Base-by-base conservation (phyloP, 2,888 invertebrate genomes). In the Odontocolon sp. region DNA sequence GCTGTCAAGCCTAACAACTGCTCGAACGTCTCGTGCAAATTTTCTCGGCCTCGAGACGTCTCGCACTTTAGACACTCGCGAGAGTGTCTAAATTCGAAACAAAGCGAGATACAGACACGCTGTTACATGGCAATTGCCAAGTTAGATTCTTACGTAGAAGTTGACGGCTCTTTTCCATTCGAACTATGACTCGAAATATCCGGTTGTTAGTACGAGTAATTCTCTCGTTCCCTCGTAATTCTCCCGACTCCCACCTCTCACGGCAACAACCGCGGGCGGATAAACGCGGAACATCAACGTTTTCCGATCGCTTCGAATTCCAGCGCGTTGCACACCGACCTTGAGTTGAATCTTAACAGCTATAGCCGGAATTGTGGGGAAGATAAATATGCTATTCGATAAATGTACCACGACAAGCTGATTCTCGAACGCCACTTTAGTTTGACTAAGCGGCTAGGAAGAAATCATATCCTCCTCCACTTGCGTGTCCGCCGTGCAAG, bases 261-360 rank as follows among this genome's bases (percentile, higher is more conserved):
- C n/a, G n/a, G n/a, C 9, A 6, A 18, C 14, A 14, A 6, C 14
- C 31, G 33, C 28, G 69, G 73, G 72, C 23, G 31, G 61, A 74
- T 26, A 8, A 52, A 3, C 64, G 28, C 16, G 9, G 6, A n/a
- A 42, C 31, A 4, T 9, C 42, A 59, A 42, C 28, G 68, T 81
- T 81, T 79, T 72, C 75, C 80, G 80, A 77, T 81, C 66, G 40
- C 79, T 81, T 81, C 71, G 80, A 70, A 64, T 59, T 40, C 9
- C 50, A 38, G 56, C 8, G 54, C 11, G 45, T 47, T 38, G 38
- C n/a, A 6, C 26, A 50, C 14, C 31, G 26, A 9, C 52, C 52
- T 52, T 52, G 52, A 52, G 16, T 14, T 16, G 16, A 33, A 26
- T 31, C 52, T 52, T 33, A 31, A 52, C 52, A 18, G 52, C 52